These are phyloP conservation scores for Petrophora chlorosata DNA, from an alignment of 2,888 invertebrate species.

Conservation along the genomic window DNA sequence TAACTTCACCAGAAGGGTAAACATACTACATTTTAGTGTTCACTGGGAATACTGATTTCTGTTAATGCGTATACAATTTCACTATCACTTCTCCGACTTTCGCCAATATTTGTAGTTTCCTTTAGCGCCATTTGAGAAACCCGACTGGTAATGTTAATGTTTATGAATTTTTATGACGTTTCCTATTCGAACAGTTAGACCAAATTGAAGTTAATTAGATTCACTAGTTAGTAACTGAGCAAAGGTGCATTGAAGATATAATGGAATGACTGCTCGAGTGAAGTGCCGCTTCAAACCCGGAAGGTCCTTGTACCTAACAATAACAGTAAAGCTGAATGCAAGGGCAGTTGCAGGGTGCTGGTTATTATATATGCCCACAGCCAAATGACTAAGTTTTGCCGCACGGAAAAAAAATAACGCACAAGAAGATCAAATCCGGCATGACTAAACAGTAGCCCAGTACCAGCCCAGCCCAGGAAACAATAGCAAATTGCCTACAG, in stretches of 20 bases:
- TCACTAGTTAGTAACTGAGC: too few relatives aligned
- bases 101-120: constrained; percentile 40
- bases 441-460: not conserved
- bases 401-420: too few relatives aligned
- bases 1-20: constrained; percentile 20
- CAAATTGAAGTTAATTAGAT: too few relatives aligned
- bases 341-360: too few relatives aligned
- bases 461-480: not conserved
- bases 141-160: constrained; percentile 11
- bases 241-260: too few relatives aligned
- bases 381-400: too few relatives aligned
- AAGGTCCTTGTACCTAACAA: too few relatives aligned
- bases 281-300: too few relatives aligned
- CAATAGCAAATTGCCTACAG: constrained; percentile 1
- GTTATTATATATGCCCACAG: too few relatives aligned
- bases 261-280: too few relatives aligned
- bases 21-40: constrained; percentile 37
- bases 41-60: constrained; percentile 43
- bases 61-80: constrained; percentile 28
- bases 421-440: not conserved
- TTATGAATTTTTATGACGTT: constrained; percentile 17
- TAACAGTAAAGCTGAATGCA: too few relatives aligned
- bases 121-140: constrained; percentile 30
- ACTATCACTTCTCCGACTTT: constrained; percentile 44
- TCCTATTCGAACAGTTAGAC: not conserved